Evolutionary conservation across 2,113 vertebrate species (phyloP), one percentile per base, ranked within the genome.

Genomic region (Antechinus stuartii): DNA sequence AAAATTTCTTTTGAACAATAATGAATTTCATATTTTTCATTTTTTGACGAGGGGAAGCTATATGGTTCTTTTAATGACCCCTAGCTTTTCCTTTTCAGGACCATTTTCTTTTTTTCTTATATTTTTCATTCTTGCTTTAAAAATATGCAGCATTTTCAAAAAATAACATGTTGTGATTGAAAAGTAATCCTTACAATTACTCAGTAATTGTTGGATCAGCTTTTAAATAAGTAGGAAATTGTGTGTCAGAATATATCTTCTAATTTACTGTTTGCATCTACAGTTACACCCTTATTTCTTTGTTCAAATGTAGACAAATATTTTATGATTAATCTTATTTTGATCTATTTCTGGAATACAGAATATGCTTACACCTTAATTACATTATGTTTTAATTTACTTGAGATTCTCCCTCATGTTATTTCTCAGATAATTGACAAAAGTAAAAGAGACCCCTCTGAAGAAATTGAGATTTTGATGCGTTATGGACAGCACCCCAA

Each of bases 381-480:
- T 49, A 49, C 49, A 49, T 49, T 7, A 91, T 25, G 5, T 95
- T 11, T 61, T 2, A 47, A 95, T 95, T 94, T 30, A 54, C 92
- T 52, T 93, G 92, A 94, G 25, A 93, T 95, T 96, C 97, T 91
- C 5, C 97, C 8, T 96, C 93, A 2, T 94, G 91, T 0, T 97
- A 4, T 97, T 97, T 98, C 96, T 96, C 98, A 99, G 99, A 99
- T 99, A 97, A 99, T 99, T 98, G 99, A 99, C 98, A 99, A 99
- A 99, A 99, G 99, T 98, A 99, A 99, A 97, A 98, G 99, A 96
- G 99, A 99, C 96, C 99, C 99, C 1, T 99, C 99, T 6, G 99
- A 99, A 98, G 99, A 99, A 98, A 99, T 99, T 3, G 99, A 99
- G 97, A 99, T 99, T 98, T 98, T 99, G 94, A 99, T 99, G 99